Base-by-base conservation (phyloP, 2,113 vertebrate genomes). In the Saccopteryx bilineata region DNA sequence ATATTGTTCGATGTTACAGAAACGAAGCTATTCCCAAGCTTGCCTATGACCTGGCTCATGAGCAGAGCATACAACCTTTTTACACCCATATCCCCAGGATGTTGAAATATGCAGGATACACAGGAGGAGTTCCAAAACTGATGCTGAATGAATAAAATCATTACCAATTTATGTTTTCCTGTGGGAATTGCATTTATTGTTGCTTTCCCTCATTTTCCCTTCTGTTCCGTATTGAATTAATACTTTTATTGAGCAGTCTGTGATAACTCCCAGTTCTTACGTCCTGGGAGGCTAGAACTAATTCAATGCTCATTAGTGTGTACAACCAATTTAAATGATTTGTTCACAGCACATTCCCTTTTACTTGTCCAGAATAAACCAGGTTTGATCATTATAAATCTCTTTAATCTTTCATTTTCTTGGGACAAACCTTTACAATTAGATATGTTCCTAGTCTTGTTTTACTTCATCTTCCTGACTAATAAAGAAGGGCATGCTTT, bases 361-460 rank as follows among this genome's bases (percentile, higher is more conserved):
- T 95, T 14, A 78, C 74, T 46, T 76, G 28, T 88, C 84, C 82
- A 56, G 71, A 96, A 95, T 80, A 91, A 96, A 95, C 2, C 17
- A 80, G 69, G 39, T 76, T 92, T 96, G 92, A 92, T 97, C 92
- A 92, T 66, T 94, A 84, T 1, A 1, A 87, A 96, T 82, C 76
- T 92, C 92, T 96, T 94, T 85, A 94, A 96, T 96, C 91, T 96
- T 91, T 96, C 79, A 90, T 95, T 96, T 91, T 87, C 82, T 93
- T 78, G 71, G 71, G 81, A 84, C 33, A 90, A 95, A 93, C 68
- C 68, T 76, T 87, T 87, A 65, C 80, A 96, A 90, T 84, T 85
- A 87, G 60, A 91, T 87, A 83, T 46, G 39, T 61, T 92, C 92
- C 78, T 60, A 91, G 17, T 90, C 58, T 39, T 76, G 28, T 61